A percentile compares a stretch with the other conserved stretches of the same genome.
These are phyloP conservation scores for Euwallacea similis DNA, from an alignment of 1,140 invertebrate species.

Conservation along the genomic window DNA sequence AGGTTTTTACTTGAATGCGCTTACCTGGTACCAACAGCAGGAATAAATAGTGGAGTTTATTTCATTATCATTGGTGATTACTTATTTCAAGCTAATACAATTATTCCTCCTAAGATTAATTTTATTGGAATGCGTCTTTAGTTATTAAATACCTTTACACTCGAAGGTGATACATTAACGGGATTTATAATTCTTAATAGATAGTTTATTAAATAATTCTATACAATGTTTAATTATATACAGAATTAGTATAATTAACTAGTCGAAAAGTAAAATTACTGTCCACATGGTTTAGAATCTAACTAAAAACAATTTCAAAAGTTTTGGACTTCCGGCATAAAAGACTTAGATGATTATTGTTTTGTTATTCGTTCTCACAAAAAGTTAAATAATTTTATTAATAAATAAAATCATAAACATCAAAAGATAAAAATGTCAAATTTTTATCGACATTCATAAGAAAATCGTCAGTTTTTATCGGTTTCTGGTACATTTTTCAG, in stretches of 20 bases:
- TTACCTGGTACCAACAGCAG: no score
- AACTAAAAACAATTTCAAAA: conserved; percentile 11
- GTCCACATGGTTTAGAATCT: conserved; percentile 12
- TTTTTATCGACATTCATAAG: conserved; percentile 21
- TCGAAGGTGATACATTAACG: no score
- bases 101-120: no score
- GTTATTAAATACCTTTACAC: no score
- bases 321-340: not conserved
- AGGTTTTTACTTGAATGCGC: not conserved
- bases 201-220: conserved; percentile 12
- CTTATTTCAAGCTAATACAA: no score
- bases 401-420: not conserved
- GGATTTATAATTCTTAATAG: no score
- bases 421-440: not conserved
- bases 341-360: not conserved
- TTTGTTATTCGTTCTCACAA: not conserved
- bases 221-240: conserved; percentile 18
- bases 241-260: conserved; percentile 12
- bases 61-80: no score
- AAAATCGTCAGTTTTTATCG: not conserved
- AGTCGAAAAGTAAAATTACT: conserved; percentile 28
- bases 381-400: not conserved
- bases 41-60: no score
- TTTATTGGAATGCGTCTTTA: no score
- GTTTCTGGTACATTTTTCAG: no score